phyloP scores from a whole-genome alignment of 2,113 vertebrate species.

The Gallinago paraguaiae region DNA sequence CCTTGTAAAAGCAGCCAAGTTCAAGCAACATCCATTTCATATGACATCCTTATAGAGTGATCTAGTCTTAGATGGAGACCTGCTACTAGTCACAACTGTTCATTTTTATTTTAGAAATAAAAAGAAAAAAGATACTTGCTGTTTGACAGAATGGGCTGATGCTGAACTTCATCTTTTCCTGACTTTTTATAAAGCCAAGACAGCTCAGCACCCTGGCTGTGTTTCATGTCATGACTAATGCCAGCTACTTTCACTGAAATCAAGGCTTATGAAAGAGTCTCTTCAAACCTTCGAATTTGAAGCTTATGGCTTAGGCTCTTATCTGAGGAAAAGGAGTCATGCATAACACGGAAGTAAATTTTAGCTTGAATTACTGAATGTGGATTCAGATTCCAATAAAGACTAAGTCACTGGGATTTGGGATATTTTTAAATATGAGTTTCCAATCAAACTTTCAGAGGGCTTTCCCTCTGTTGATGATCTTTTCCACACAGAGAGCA shows the following conservation, averaged over 20 bases:
- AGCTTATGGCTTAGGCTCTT: background rate
- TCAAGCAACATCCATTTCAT: background rate
- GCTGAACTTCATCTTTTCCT: background rate
- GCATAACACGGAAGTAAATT: background rate
- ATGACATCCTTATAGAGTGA: background rate
- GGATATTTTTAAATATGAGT: slow-evolving; percentile 14
- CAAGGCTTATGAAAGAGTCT: background rate
- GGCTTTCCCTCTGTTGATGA: background rate
- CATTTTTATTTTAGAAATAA: background rate
- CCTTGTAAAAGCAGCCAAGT: background rate
- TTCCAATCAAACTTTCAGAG: slow-evolving; percentile 51
- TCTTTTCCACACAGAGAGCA: background rate
- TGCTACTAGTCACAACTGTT: background rate
- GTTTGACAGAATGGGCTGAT: background rate
- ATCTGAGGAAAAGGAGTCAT: background rate
- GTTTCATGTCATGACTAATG: background rate
- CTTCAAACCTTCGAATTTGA: background rate
- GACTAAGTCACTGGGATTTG: background rate
- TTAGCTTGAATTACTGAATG: slow-evolving; percentile 7
- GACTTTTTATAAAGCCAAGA: background rate
- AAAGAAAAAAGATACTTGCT: background rate
- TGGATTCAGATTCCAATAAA: background rate
- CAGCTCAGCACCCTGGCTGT: background rate
- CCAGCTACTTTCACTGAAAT: background rate
- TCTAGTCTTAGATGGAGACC: background rate